Evolutionary conservation across 1,140 invertebrate genomes (phyloP).

Genomic region (Hylaeus anthracinus): DNA sequence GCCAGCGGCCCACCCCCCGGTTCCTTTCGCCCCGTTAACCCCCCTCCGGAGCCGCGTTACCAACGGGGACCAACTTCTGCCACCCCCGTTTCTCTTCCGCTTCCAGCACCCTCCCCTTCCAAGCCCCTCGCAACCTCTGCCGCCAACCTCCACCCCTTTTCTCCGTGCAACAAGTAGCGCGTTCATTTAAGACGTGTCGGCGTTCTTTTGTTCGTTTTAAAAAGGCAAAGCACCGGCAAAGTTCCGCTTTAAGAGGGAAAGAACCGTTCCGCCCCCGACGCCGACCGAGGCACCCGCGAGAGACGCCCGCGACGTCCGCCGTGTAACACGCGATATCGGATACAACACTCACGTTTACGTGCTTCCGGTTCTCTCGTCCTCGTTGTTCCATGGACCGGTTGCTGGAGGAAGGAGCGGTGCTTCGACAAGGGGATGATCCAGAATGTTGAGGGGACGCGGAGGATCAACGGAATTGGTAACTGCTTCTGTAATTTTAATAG

Average conservation of each 20-base stretch:
- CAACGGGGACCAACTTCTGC: conserved; percentile 61
- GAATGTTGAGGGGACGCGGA: no score
- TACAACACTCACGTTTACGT: no score
- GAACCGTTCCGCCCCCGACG: neutral
- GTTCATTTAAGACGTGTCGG: conserved; percentile 81
- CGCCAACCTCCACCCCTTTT: conserved; percentile 58
- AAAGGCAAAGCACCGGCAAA: conserved; percentile 72
- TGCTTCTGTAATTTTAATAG: no score
- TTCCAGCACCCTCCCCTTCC: conserved; percentile 13
- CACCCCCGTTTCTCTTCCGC: conserved; percentile 46
- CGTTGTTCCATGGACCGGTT: no score
- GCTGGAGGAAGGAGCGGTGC: no score
- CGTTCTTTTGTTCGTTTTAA: conserved; percentile 81
- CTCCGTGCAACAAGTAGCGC: conserved; percentile 81
- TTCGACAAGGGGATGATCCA: no score
- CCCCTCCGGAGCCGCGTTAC: conserved; percentile 46
- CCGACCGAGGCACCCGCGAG: neutral
- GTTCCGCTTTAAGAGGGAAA: conserved; percentile 71
- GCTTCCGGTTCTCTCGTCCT: no score
- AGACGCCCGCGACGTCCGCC: neutral
- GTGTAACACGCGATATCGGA: no score
- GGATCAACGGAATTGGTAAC: no score
- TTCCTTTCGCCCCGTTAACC: conserved; percentile 55
- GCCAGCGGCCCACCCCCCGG: conserved; percentile 45
- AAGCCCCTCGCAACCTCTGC: neutral